phyloP scores from a whole-genome alignment of 2,797 vertebrate species.

The Myiothlypis chrysogaster region DNA sequence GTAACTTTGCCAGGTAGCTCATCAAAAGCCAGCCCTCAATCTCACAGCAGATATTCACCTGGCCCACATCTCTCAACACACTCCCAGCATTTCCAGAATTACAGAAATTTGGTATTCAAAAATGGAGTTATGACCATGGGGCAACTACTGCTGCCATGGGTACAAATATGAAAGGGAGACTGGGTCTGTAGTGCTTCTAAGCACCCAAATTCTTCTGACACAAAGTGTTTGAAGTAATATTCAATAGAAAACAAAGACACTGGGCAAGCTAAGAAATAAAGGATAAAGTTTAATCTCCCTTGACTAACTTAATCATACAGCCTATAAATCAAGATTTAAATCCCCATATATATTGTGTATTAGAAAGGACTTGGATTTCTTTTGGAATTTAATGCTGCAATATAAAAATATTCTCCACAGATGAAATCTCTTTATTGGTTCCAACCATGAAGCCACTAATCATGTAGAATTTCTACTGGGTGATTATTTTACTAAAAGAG shows the following conservation, averaged over 20 bases:
- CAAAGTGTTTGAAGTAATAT: constrained; percentile 4
- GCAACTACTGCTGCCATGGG: neutral
- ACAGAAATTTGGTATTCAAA: neutral
- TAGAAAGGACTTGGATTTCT: constrained; percentile 32
- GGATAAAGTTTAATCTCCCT: constrained; percentile 52
- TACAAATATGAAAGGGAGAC: neutral
- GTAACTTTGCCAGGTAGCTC: neutral
- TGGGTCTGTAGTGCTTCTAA: neutral
- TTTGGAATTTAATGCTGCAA: constrained; percentile 42
- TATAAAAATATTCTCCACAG: constrained; percentile 52
- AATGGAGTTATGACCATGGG: neutral
- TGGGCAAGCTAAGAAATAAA: constrained; percentile 24
- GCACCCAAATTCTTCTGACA: neutral
- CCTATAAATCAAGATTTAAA: constrained; percentile 45
- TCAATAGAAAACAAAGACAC: constrained; percentile 14
- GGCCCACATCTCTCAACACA: neutral
- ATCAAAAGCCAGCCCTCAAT: neutral
- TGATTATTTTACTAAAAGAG: constrained; percentile 35
- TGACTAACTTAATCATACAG: constrained; percentile 53
- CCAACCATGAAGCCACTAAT: constrained; percentile 45
- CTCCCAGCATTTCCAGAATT: neutral
- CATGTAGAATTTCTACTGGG: constrained; percentile 32
- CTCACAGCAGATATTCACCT: neutral
- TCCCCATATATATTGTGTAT: neutral
- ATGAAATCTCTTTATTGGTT: constrained; percentile 51